A percentile compares a stretch with the other conserved stretches of the same genome.
phyloP scores from a whole-genome alignment of 2,888 invertebrate genomes.

The Xestia sexstrigata region DNA sequence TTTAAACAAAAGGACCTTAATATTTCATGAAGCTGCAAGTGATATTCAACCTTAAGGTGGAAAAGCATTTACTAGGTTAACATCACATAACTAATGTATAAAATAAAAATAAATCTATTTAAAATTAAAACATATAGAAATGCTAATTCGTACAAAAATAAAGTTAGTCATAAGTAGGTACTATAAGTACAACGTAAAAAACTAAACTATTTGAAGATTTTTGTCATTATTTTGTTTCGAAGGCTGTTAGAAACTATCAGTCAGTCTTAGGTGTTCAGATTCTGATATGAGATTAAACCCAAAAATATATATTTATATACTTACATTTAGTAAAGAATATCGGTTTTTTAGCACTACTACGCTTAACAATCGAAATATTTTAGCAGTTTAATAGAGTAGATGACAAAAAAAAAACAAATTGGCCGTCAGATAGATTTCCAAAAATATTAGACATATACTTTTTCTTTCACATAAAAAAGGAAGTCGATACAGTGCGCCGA shows the following conservation, averaged over 20 bases:
- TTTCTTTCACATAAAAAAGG: too few species aligned
- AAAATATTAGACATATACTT: too few species aligned
- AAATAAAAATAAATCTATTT: slow-evolving; percentile 15
- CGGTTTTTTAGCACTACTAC: not conserved
- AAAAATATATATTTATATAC: too few species aligned
- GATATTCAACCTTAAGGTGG: not conserved
- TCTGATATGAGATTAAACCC: slow-evolving; percentile 11
- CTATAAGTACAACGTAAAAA: slow-evolving; percentile 45
- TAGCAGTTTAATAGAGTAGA: not conserved
- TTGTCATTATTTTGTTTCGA: slow-evolving; percentile 3
- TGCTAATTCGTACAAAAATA: slow-evolving; percentile 36
- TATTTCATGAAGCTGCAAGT: not conserved
- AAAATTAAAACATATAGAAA: slow-evolving; percentile 28
- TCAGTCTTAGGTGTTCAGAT: slow-evolving; percentile 34
- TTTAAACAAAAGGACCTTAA: not conserved
- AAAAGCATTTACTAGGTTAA: not conserved
- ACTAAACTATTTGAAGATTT: slow-evolving; percentile 28
- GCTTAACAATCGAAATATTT: slow-evolving; percentile 6
- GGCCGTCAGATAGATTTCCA: too few species aligned
- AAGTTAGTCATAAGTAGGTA: slow-evolving; percentile 43
- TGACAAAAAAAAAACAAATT: too few species aligned
- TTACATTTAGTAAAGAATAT: not conserved
- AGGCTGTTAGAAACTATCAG: not conserved
- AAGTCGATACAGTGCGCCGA: too few species aligned
- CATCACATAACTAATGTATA: slow-evolving; percentile 1